Percentiles rank a stretch among this genome's conserved stretches.
These are phyloP conservation scores for Mesodorylaimus sp. DNA, from an alignment of 2,888 invertebrate species.

Conservation along the genomic window DNA sequence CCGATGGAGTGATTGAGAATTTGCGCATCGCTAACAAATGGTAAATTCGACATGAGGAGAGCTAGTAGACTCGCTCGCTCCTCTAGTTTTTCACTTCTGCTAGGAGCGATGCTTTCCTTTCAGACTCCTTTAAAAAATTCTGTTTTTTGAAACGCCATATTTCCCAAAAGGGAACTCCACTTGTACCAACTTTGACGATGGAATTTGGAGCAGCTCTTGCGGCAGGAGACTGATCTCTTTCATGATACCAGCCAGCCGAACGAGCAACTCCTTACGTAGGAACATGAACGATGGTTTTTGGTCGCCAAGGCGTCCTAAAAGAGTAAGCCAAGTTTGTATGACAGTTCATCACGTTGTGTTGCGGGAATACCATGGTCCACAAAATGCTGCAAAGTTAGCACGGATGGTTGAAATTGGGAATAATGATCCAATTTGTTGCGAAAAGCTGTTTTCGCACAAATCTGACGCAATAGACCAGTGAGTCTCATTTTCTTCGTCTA, in stretches of 20 bases:
- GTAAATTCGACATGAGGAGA: too few species aligned
- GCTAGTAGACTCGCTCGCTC: too few species aligned
- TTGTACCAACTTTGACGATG: constrained; percentile 75
- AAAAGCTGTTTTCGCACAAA: too few species aligned
- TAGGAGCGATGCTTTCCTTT: too few species aligned
- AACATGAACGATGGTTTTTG: constrained; percentile 76
- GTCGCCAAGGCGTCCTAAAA: constrained; percentile 41
- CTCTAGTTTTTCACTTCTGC: too few species aligned
- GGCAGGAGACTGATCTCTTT: constrained; percentile 91
- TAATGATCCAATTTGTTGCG: constrained; percentile 26
- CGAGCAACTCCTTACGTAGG: constrained; percentile 81
- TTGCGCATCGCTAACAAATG: too few species aligned
- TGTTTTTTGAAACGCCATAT: too few species aligned
- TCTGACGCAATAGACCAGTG: neutral
- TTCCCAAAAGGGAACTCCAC: too few species aligned
- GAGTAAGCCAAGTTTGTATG: neutral
- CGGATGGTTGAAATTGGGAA: constrained; percentile 26
- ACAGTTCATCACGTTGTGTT: neutral
- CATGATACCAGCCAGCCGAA: constrained; percentile 90
- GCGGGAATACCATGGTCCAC: constrained; percentile 5
- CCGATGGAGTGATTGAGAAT: too few species aligned
- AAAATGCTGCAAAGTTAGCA: constrained; percentile 27
- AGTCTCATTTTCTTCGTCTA: constrained; percentile 3
- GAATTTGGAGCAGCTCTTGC: constrained; percentile 72
- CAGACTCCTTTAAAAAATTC: too few species aligned